Evolutionary conservation across 2,888 invertebrate genomes (phyloP).

Genomic region (Trimorus sp.): DNA sequence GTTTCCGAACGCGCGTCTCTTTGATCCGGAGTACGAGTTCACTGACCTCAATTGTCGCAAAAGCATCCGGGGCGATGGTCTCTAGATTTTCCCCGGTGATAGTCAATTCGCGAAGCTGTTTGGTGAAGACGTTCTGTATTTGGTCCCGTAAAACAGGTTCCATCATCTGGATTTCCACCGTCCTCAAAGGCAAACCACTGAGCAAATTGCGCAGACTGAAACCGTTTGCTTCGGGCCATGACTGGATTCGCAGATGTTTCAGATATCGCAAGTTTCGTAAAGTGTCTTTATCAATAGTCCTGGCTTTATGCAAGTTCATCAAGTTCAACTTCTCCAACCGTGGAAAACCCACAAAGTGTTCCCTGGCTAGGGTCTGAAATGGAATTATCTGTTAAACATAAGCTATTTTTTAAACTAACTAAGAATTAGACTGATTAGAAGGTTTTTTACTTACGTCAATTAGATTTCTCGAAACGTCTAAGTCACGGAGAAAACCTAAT

Average conservation of each 20-base stretch:
- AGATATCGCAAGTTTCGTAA: conserved; percentile 86
- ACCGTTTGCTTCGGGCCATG: conserved; percentile 89
- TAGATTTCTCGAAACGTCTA: conserved; percentile 92
- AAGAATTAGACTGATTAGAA: not conserved
- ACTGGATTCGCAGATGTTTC: conserved; percentile 87
- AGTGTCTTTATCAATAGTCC: conserved; percentile 89
- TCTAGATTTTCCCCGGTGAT: conserved; percentile 90
- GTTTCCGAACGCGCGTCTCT: conserved; percentile 89
- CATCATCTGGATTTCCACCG: conserved; percentile 89
- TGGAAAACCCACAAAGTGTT: conserved; percentile 87
- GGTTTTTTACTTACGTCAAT: conserved; percentile 83
- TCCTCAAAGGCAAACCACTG: conserved; percentile 87
- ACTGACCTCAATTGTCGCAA: conserved; percentile 88
- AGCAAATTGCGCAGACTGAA: conserved; percentile 88
- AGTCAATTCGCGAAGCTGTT: conserved; percentile 90
- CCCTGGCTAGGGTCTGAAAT: conserved; percentile 86
- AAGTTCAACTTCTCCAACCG: conserved; percentile 89
- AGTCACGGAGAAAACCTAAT: conserved; percentile 87
- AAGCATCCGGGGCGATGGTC: conserved; percentile 89
- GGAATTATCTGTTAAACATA: not conserved
- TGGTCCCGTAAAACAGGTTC: conserved; percentile 89
- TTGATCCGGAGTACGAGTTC: conserved; percentile 90
- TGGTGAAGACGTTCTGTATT: conserved; percentile 89
- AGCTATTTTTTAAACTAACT: not conserved
- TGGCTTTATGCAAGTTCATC: conserved; percentile 88